Evolutionary conservation across 2,888 invertebrate genomes (phyloP), one percentile per base, ranked within the genome.

Genomic region (Caenorhabditis plicata): DNA sequence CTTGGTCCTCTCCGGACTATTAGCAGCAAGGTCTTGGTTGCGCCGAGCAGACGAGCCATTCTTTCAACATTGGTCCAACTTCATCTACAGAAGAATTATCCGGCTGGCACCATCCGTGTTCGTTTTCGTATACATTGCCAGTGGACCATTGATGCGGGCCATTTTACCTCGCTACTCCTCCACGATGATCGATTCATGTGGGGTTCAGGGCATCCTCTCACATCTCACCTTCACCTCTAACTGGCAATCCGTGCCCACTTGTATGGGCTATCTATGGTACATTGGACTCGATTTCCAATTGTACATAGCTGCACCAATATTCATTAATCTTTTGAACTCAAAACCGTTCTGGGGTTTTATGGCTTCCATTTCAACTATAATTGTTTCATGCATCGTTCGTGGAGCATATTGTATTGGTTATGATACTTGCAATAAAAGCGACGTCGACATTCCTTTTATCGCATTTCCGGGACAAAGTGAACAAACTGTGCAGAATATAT

Each of bases 401-500:
- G 78, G 73, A 29, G 54, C 55, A 36, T 67, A 75, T 58, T 78
- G 78, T 49, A 63, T 57, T 8, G 32, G 54, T 32, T 75, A 77
- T 40, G 71, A 63, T 26, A 68, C 71, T 22, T 78, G 78, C 72
- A 77, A 78, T 60, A 75, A 74, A 46, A 69, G 69, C 27, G 78
- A 78, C 45, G 77, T 78, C 31, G 78, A 78, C 46, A 78, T 78
- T 51, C 78, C 78, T 45, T 77, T 77, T 71, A 77, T 77, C 63
- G 74, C 73, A 11, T 75, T 67, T 41, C 74, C 77, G 1, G 68
- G 60, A 36, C 62, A 67, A 40, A 65, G 62, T 36, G 57, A 68
- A 1, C 61, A 51, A 15, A 51, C 51, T 1, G 36, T 75, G 35
- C 35, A 45, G 22, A 26, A 43, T n/a, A 67, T 74, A 25, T 77